A percentile compares a stretch with the other conserved stretches of the same genome.
These are phyloP conservation scores for Elymnias hypermnestra DNA, from an alignment of 1,140 invertebrate genomes.

Conservation along the genomic window DNA sequence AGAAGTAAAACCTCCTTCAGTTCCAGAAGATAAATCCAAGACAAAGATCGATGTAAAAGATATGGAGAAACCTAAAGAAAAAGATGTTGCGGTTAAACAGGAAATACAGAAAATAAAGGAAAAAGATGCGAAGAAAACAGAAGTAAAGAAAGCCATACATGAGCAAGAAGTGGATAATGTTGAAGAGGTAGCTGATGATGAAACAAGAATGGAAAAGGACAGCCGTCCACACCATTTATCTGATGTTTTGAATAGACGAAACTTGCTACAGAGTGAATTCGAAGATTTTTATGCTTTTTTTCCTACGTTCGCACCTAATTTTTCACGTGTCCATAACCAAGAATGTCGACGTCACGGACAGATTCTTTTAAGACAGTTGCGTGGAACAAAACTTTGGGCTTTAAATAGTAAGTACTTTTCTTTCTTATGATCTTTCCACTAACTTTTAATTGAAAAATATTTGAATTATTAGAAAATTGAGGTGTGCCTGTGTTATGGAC, in stretches of 20 bases:
- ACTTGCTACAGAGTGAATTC: constrained; percentile 69
- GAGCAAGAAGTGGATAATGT: constrained; percentile 15
- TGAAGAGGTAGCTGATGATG: constrained; percentile 19
- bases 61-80: constrained; percentile 2
- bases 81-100: constrained; percentile 6
- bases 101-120: constrained; percentile 7
- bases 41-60: constrained; percentile 7
- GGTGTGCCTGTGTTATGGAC: no score
- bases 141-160: neutral
- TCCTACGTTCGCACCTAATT: constrained; percentile 81
- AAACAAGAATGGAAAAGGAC: constrained; percentile 34
- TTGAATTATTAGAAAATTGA: no score
- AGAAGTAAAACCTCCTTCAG: constrained; percentile 3
- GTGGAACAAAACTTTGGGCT: constrained; percentile 81
- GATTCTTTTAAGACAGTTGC: constrained; percentile 80
- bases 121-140: neutral
- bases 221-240: constrained; percentile 44
- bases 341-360: constrained; percentile 82
- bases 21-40: constrained; percentile 12
- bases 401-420: constrained; percentile 78
- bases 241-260: constrained; percentile 52
- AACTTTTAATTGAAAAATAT: no score
- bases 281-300: constrained; percentile 77
- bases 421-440: no score
- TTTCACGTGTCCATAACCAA: constrained; percentile 77